These are phyloP conservation scores for Parambassis ranga DNA, from an alignment of 2,797 vertebrate species.

Conservation along the genomic window DNA sequence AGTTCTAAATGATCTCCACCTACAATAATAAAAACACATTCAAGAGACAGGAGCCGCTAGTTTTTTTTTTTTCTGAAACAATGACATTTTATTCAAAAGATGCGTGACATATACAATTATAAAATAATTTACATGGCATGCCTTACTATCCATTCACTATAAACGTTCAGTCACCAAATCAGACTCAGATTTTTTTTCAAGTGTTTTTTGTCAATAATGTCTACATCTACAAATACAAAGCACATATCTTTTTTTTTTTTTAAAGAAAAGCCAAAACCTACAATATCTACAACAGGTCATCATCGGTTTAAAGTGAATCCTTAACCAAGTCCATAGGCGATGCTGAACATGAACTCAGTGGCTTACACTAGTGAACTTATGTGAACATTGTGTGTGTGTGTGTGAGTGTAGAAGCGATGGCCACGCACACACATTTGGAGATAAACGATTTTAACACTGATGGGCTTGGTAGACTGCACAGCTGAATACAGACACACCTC, in stretches of 20 bases:
- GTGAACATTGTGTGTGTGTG: slow-evolving; percentile 44
- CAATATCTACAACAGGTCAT: slow-evolving; percentile 76
- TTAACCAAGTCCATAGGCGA: slow-evolving; percentile 57
- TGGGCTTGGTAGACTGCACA: slow-evolving; percentile 75
- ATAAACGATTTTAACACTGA: slow-evolving; percentile 77
- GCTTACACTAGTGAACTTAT: slow-evolving; percentile 58
- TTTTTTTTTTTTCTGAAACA: slow-evolving; percentile 70
- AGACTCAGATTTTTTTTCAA: slow-evolving; percentile 69
- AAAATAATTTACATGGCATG: slow-evolving; percentile 84
- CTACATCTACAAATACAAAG: slow-evolving; percentile 81
- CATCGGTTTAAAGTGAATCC: slow-evolving; percentile 62
- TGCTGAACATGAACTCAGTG: slow-evolving; percentile 64
- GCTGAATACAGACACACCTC: slow-evolving; percentile 77
- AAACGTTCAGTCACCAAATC: slow-evolving; percentile 82
- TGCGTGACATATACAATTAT: slow-evolving; percentile 82
- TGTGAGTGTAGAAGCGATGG: slow-evolving; percentile 58
- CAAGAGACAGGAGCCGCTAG: slow-evolving; percentile 28
- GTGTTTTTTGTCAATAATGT: slow-evolving; percentile 68
- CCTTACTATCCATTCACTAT: slow-evolving; percentile 81
- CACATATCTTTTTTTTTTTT: slow-evolving; percentile 73
- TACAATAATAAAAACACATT: too few species aligned
- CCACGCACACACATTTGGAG: slow-evolving; percentile 48
- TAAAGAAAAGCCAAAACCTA: slow-evolving; percentile 77
- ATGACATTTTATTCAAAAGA: slow-evolving; percentile 85
- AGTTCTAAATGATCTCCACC: too few species aligned